Evolutionary conservation across 2,113 vertebrate species (phyloP).

Genomic region (Myotis brandtii): DNA sequence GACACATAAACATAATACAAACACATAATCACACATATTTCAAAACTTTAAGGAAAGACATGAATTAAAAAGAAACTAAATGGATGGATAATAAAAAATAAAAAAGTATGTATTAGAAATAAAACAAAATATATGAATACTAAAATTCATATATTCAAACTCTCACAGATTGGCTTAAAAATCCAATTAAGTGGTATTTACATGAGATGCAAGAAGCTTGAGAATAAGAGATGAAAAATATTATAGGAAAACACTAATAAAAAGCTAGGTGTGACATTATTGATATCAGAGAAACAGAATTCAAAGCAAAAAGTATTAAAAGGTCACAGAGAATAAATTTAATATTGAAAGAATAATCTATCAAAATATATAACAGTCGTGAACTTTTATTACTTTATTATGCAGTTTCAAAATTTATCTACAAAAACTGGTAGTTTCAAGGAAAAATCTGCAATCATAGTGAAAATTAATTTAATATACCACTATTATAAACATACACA

Average conservation of each 20-base stretch:
- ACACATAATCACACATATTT: background rate
- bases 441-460: background rate
- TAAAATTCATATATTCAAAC: background rate
- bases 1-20: background rate
- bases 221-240: conserved; percentile 15
- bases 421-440: conserved; percentile 15
- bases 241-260: background rate
- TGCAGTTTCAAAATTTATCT: conserved; percentile 8
- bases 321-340: background rate
- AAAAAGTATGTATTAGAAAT: background rate
- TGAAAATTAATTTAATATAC: background rate
- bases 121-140: background rate
- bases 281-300: conserved; percentile 17
- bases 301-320: conserved; percentile 3
- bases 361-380: background rate
- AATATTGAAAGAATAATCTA: background rate
- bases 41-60: background rate
- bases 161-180: background rate
- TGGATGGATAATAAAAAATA: background rate
- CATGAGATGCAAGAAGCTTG: background rate
- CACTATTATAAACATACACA: background rate
- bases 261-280: background rate
- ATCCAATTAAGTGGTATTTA: background rate
- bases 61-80: background rate
- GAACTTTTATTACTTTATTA: background rate